Percentiles rank a stretch among this genome's conserved stretches.
These are phyloP conservation scores for Arbacia lixula DNA, from an alignment of 53 echinoderm and acorn worm species.

Conservation along the genomic window DNA sequence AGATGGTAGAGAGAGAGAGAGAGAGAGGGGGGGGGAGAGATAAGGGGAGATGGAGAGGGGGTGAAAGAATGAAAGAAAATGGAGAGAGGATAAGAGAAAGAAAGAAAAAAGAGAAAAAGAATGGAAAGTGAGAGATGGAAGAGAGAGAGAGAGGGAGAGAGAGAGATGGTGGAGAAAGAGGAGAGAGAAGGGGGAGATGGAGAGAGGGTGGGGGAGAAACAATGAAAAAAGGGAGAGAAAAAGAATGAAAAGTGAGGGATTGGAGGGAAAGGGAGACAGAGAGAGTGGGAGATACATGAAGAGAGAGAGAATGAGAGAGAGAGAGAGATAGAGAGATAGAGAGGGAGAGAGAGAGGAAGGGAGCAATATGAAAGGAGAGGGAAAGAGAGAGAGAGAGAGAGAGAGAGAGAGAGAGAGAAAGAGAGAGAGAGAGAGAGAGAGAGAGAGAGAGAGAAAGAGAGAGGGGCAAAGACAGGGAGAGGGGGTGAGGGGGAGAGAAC, in stretches of 20 bases:
- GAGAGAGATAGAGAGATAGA: no score
- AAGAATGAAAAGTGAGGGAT: no score
- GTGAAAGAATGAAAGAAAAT: not conserved
- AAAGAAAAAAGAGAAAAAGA: not conserved
- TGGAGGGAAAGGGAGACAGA: no score
- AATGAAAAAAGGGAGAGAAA: not conserved
- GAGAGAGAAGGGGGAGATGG: not conserved
- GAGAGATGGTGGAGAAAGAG: not conserved
- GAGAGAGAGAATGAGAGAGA: no score
- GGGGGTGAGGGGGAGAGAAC: not conserved
- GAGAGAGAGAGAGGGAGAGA: not conserved
- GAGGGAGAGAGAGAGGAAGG: no score
- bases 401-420: constrained; percentile 4
- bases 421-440: not conserved
- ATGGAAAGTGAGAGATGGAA: no score
- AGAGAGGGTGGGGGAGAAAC: not conserved
- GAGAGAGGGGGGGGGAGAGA: not conserved
- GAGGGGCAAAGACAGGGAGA: not conserved
- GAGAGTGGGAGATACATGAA: no score
- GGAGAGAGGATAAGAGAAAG: not conserved
- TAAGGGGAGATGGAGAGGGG: not conserved
- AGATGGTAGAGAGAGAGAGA: not conserved
- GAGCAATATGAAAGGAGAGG: not conserved
- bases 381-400: not conserved
- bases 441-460: not conserved